Percentiles rank a stretch among this genome's conserved stretches.
Evolutionary conservation across 2,888 invertebrate genomes (phyloP).

Genomic region (Copidosoma aretas): DNA sequence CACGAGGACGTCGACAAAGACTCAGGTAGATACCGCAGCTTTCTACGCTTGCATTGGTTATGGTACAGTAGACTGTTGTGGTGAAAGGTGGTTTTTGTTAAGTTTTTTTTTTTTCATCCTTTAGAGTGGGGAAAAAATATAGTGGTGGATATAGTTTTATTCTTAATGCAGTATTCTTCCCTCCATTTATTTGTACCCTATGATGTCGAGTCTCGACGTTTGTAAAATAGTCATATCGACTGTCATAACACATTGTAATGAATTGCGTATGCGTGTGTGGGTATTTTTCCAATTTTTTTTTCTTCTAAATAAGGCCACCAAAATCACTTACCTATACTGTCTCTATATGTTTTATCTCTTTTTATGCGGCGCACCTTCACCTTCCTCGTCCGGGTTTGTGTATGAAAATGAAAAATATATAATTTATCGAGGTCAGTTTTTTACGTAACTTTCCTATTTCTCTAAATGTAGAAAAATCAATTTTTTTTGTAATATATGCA

Average conservation of each 20-base stretch:
- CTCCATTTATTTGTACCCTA: no score
- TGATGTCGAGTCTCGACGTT: no score
- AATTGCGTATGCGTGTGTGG: no score
- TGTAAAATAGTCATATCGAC: background rate
- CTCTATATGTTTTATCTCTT: constrained; percentile 37
- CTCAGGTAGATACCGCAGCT: constrained; percentile 59
- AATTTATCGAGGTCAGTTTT: constrained; percentile 59
- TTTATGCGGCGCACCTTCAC: constrained; percentile 38
- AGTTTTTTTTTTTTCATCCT: constrained; percentile 21
- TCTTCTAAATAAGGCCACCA: constrained; percentile 34
- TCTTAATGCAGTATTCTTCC: constrained; percentile 18
- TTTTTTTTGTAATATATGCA: background rate
- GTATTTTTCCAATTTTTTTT: background rate
- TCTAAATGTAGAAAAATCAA: constrained; percentile 53
- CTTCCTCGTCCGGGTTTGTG: constrained; percentile 26
- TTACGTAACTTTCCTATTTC: constrained; percentile 61
- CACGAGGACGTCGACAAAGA: constrained; percentile 68
- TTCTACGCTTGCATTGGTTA: constrained; percentile 53
- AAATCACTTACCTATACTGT: constrained; percentile 48
- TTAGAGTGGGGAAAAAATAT: constrained; percentile 1
- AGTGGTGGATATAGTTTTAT: constrained; percentile 9
- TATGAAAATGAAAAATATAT: constrained; percentile 16
- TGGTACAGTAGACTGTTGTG: constrained; percentile 57
- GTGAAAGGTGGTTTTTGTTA: constrained; percentile 46
- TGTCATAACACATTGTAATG: no score